These are phyloP conservation scores for Sinocyclocheilus anophthalmus DNA, from an alignment of 2,113 vertebrate genomes.

Conservation along the genomic window DNA sequence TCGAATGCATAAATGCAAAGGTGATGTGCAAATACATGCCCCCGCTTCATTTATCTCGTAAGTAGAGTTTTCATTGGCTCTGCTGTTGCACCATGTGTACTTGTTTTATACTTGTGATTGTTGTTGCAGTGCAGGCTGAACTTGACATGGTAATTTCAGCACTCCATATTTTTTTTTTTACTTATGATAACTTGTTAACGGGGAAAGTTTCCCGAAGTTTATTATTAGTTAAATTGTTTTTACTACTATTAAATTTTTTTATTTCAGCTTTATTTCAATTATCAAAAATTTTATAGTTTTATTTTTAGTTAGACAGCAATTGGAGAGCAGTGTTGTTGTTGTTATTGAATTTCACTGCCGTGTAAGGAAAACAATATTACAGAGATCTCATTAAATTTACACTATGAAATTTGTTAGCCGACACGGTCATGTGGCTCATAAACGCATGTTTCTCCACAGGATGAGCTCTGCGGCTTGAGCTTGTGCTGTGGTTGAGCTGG, in stretches of 20 bases:
- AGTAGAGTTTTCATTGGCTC: too few species aligned
- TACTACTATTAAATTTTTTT: too few species aligned
- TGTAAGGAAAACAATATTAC: not conserved
- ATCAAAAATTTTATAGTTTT: not conserved
- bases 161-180: not conserved
- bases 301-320: not conserved
- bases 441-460: constrained; percentile 8
- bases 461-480: constrained; percentile 8
- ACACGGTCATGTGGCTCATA: not conserved
- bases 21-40: too few species aligned
- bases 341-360: not conserved
- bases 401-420: not conserved
- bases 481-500: constrained; percentile 1
- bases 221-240: not conserved
- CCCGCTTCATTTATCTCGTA: too few species aligned
- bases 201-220: too few species aligned
- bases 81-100: too few species aligned
- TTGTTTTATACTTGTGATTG: too few species aligned
- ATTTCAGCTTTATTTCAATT: not conserved
- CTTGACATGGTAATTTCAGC: too few species aligned
- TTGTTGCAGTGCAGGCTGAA: too few species aligned
- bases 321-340: too few species aligned
- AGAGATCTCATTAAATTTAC: not conserved
- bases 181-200: too few species aligned
- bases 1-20: not conserved